phyloP scores from a whole-genome alignment of 2,113 vertebrate species.

The Heterotilapia buettikoferi region DNA sequence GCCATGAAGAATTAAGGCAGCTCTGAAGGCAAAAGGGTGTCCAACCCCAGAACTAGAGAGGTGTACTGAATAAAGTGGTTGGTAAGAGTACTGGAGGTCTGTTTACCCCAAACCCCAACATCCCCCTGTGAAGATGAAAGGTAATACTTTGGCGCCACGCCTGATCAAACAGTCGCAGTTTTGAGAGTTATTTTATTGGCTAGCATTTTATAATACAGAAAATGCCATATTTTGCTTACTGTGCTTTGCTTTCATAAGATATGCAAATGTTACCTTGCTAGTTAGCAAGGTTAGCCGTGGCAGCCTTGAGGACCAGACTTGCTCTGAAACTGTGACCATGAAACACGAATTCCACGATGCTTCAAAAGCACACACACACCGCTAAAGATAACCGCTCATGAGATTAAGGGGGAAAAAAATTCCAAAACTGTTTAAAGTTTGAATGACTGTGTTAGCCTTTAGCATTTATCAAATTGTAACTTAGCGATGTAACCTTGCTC shows the following conservation, averaged over 20 bases:
- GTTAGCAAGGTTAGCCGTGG: conserved; percentile 45
- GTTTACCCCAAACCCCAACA: neutral
- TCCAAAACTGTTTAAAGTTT: conserved; percentile 39
- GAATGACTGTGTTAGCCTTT: conserved; percentile 43
- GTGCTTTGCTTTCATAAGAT: conserved; percentile 26
- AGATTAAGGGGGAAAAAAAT: conserved; percentile 7
- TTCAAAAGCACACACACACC: neutral
- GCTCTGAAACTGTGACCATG: conserved; percentile 27
- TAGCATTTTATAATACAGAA: neutral
- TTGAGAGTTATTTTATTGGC: neutral
- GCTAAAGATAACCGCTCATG: conserved; percentile 27
- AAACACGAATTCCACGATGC: conserved; percentile 28
- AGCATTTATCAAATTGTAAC: conserved; percentile 45
- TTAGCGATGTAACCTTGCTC: conserved; percentile 56
- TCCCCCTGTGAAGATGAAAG: neutral
- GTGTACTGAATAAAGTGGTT: neutral
- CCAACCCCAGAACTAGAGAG: neutral
- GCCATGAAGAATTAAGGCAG: neutral
- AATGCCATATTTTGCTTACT: neutral
- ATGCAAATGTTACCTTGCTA: conserved; percentile 44
- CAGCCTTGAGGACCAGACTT: conserved; percentile 53
- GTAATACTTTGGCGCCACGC: neutral
- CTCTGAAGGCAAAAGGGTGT: neutral
- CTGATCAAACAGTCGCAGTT: neutral
- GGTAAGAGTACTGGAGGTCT: neutral